Evolutionary conservation across 2,888 invertebrate species (phyloP).

Genomic region (Metellina segmentata): DNA sequence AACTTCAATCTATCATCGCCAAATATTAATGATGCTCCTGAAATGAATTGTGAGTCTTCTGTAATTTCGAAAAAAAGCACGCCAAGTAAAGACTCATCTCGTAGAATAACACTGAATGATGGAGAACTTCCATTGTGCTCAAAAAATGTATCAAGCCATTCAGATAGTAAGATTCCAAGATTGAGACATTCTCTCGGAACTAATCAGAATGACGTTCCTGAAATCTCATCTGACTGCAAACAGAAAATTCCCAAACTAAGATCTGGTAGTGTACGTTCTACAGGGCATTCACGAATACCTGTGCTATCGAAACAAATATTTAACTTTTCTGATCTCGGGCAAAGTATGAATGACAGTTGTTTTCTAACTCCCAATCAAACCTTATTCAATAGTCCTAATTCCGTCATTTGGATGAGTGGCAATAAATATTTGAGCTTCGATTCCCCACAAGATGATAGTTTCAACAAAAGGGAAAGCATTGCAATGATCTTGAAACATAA

Average conservation of each 20-base stretch:
- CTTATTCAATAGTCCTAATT: background rate
- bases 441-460: conserved; percentile 6
- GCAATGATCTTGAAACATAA: conserved; percentile 65
- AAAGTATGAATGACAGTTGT: conserved; percentile 6
- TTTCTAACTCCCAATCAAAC: conserved; percentile 8
- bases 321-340: background rate
- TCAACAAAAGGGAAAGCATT: conserved; percentile 64
- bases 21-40: background rate
- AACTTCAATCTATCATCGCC: background rate
- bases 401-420: conserved; percentile 5
- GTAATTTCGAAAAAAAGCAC: background rate
- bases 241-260: background rate
- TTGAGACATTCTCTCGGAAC: background rate
- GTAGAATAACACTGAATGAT: background rate
- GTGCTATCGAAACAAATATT: background rate
- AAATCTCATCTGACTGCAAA: background rate
- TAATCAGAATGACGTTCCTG: background rate
- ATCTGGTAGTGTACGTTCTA: background rate
- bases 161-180: conserved; percentile 13
- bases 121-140: background rate
- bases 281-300: background rate
- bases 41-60: background rate
- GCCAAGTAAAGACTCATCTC: background rate
- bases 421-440: background rate
- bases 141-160: background rate